A percentile compares a stretch with the other conserved stretches of the same genome.
Evolutionary conservation across 2,113 vertebrate genomes (phyloP).

Genomic region (Acrocephalus arundinaceus): DNA sequence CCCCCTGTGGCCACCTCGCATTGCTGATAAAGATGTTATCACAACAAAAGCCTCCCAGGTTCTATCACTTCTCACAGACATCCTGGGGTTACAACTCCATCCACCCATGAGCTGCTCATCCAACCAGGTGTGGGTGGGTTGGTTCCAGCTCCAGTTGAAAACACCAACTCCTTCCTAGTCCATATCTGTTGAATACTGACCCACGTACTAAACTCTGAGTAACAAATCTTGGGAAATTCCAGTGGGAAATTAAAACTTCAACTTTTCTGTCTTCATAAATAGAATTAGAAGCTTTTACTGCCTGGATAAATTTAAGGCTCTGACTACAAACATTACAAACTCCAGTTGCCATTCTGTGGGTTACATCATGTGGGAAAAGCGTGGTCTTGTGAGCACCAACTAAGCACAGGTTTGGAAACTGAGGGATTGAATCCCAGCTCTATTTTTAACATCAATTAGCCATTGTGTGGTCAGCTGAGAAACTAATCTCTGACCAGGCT

Average conservation of each 20-base stretch:
- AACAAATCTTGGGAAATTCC: not conserved
- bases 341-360: not conserved
- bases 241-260: not conserved
- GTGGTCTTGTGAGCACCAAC: not conserved
- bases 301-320: not conserved
- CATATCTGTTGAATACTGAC: not conserved
- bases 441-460: not conserved
- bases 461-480: not conserved
- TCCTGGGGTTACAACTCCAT: no score
- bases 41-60: not conserved
- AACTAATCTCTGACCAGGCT: not conserved
- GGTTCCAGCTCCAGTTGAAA: not conserved
- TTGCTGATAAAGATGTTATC: not conserved
- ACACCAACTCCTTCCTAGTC: not conserved
- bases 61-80: not conserved
- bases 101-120: not conserved
- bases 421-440: not conserved
- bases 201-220: rapidly evolving
- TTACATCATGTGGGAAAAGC: rapidly evolving
- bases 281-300: not conserved
- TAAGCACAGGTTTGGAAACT: not conserved
- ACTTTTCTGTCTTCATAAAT: not conserved
- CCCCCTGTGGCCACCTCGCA: not conserved
- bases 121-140: not conserved
- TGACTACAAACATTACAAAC: not conserved